Evolutionary conservation across 2,797 vertebrate species (phyloP), one percentile per base, ranked within the genome.

Genomic region (Intellagama lesueurii): DNA sequence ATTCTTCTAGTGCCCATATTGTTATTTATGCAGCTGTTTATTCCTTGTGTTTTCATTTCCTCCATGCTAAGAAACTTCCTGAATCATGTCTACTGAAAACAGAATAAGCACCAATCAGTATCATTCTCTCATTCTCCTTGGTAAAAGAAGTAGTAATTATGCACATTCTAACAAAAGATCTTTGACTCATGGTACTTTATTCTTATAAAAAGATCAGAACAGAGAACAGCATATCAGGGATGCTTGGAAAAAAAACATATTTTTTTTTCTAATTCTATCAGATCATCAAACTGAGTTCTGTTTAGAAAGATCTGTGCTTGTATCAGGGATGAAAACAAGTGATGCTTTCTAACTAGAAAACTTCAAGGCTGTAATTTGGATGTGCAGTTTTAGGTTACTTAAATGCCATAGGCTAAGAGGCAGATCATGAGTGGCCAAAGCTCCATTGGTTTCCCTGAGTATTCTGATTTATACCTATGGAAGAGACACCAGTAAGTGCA

Each of bases 381-480:
- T 87, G 66, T 87, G 28, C 64, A 80, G n/a, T 28, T 44, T n/a
- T 80, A 80, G 77, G 49, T 87, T 87, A 87, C 69, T 22, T 79
- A 68, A 69, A 30, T 79, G 85, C 77, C 68, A 52, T 9, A 79
- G 77, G 64, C 76, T 80, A 87, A 80, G 77, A 80, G 86, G 30
- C 76, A 70, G 32, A 72, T 73, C 68, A 87, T 81, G 86, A 60
- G 26, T 26, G 79, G 86, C 70, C 86, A 87, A 70, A 87, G 47
- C 40, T 80, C 28, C 49, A 81, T 60, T 72, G 66, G 60, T 70
- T 88, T 84, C 64, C 16, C 75, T 40, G 76, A 66, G 70, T 84
- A 77, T 49, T n/a, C 68, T 84, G 47, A 89, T 44, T 44, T 47
- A 89, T 79, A 78, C 47, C 64, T 69, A 52, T 26, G 52, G 47